phyloP scores from a whole-genome alignment of 2,888 invertebrate species.

The Buathra laborator region DNA sequence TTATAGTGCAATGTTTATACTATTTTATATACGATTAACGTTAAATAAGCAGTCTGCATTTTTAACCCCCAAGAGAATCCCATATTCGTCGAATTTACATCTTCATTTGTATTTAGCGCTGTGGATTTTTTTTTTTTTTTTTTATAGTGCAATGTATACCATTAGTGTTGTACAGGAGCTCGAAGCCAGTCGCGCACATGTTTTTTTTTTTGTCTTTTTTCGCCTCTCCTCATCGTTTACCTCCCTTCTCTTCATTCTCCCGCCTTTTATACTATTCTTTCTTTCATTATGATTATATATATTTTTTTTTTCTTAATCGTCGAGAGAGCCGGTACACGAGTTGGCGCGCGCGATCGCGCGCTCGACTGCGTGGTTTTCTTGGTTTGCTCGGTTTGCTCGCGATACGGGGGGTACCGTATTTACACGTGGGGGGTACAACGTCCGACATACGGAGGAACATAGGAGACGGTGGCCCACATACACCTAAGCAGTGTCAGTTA shows the following conservation, averaged over 20 bases:
- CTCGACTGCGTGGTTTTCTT: slow-evolving; percentile 70
- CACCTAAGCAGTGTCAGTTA: slow-evolving; percentile 67
- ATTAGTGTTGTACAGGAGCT: slow-evolving; percentile 21
- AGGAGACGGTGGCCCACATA: slow-evolving; percentile 76
- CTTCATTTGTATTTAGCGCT: neutral
- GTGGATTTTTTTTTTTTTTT: neutral
- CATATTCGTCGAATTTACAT: too few species aligned
- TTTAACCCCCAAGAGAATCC: too few species aligned
- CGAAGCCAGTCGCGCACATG: slow-evolving; percentile 25
- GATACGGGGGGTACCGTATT: slow-evolving; percentile 75
- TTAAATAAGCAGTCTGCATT: too few species aligned
- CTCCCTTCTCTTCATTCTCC: slow-evolving; percentile 16
- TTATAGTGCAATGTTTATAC: neutral
- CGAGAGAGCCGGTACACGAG: slow-evolving; percentile 55
- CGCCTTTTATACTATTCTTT: slow-evolving; percentile 52
- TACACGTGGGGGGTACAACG: slow-evolving; percentile 80
- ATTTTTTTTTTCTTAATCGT: slow-evolving; percentile 53
- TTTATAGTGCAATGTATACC: neutral
- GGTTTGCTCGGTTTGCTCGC: slow-evolving; percentile 72
- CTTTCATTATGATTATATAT: slow-evolving; percentile 47
- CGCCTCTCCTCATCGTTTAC: slow-evolving; percentile 7
- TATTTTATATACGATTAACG: neutral
- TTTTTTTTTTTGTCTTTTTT: slow-evolving; percentile 28
- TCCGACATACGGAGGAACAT: slow-evolving; percentile 81
- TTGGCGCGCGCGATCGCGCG: slow-evolving; percentile 49